Base-by-base conservation (phyloP, 2,113 vertebrate species). In the Pollachius pollachius region DNA sequence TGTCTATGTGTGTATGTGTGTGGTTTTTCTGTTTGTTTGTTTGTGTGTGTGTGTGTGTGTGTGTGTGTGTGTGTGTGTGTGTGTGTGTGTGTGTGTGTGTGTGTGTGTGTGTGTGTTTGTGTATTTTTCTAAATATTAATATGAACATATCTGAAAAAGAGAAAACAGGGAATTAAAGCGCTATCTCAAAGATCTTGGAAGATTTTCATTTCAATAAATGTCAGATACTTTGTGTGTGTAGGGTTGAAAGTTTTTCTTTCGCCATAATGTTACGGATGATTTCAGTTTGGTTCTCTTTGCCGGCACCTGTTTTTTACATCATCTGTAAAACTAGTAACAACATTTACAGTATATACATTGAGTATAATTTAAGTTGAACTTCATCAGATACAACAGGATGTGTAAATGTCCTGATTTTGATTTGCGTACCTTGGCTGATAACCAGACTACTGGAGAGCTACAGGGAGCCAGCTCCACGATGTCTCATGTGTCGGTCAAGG, bases 371-470 rank as follows among this genome's bases (percentile, higher is more conserved):
- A 9, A 48, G 0, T 48, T 48, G 41, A 48, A 12, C 12, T 48
- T 12, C 41, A 48, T 7, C 41, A 48, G 41, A 48, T 48, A 48
- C 41, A 48, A 9, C 41, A 13, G 41, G 8, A 11, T 9, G 41
- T 13, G 41, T 12, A 48, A 11, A 9, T 48, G 11, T 48, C 41
- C 8, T 13, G 41, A 12, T 48, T 48, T 4, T 34, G 30, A 1
- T 34, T 4, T 34, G 30, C 4, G 4, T 34, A 48, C 8, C 41
- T 48, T 48, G 8, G 12, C 2, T 9, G 8, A 12, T 48, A 12
- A 12, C 41, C 41, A 48, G 11, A 48, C 12, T 48, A 48, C 8
- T 48, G 11, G 41, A 48, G 11, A 48, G 41, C 41, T 82, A 80
- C 23, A 23, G n/a, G n/a, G n/a, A n/a, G n/a, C n/a, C n/a, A n/a